phyloP scores from a whole-genome alignment of 1,140 invertebrate genomes.

The Hyposmocoma kahamanoa region DNA sequence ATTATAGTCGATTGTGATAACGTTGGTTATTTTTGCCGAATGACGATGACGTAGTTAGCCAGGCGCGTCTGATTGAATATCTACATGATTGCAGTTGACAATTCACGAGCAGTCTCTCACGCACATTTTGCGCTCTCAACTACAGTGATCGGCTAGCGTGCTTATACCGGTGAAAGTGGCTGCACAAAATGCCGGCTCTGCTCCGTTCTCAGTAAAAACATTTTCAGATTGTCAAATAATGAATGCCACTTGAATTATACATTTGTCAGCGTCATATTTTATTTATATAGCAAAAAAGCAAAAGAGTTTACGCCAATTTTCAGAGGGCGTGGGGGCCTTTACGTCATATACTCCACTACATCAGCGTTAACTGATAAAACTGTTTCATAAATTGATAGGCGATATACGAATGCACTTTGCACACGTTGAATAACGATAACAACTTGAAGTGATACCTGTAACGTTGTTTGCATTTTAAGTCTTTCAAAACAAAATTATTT shows the following conservation, averaged over 20 bases:
- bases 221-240: conserved; percentile 21
- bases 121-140: conserved; percentile 21
- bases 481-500: too few relatives aligned
- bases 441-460: too few relatives aligned
- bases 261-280: too few relatives aligned
- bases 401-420: conserved; percentile 22
- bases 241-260: not conserved
- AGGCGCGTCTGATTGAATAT: not conserved
- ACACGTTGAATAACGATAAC: conserved; percentile 17
- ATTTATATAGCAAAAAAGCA: too few relatives aligned
- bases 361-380: conserved; percentile 4
- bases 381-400: conserved; percentile 29
- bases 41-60: not conserved
- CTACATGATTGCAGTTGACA: conserved; percentile 14
- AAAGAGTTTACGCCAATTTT: not conserved
- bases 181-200: conserved; percentile 45
- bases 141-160: conserved; percentile 35
- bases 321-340: not conserved
- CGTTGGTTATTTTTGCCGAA: not conserved
- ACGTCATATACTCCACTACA: conserved; percentile 8
- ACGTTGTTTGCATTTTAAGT: too few relatives aligned
- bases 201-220: conserved; percentile 15
- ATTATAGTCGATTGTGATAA: not conserved
- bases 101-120: conserved; percentile 25
- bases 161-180: conserved; percentile 56